Conservation (phyloP, 2,888 invertebrate species). For the Leptopilina myrica region DNA sequence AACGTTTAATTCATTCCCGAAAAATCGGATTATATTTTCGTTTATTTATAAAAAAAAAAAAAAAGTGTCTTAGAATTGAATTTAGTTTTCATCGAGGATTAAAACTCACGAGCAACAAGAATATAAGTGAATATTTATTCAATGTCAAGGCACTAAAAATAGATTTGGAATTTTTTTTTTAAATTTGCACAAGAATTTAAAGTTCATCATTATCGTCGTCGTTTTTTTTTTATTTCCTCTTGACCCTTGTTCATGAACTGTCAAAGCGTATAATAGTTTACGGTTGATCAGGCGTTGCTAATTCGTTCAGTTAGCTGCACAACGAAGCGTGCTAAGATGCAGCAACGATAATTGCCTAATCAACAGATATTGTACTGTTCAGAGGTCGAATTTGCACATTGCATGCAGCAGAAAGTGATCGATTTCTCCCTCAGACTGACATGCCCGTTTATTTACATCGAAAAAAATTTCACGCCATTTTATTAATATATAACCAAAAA, state of each 20-base stretch:
- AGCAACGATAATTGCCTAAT: slow-evolving; percentile 35
- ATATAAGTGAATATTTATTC: not conserved
- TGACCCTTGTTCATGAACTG: slow-evolving; percentile 23
- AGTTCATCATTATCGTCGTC: not conserved
- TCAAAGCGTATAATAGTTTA: slow-evolving; percentile 24
- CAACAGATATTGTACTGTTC: slow-evolving; percentile 29
- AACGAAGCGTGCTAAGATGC: slow-evolving; percentile 33
- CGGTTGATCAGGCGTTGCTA: slow-evolving; percentile 17
- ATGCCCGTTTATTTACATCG: not conserved
- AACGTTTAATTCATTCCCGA: too few species aligned
- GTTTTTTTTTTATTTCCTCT: not conserved
- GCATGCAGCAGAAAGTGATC: not conserved
- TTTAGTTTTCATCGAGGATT: too few species aligned
- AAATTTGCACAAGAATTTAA: not conserved
- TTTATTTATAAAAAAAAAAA: too few species aligned
- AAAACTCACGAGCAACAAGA: not conserved
- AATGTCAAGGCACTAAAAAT: not conserved
- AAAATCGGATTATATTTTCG: too few species aligned
- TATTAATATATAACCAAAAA: not conserved
- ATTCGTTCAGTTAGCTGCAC: slow-evolving; percentile 34
- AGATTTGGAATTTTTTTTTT: not conserved
- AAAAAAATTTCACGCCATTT: slow-evolving; percentile 1
- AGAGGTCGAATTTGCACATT: slow-evolving; percentile 17
- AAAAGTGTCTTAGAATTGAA: too few species aligned
- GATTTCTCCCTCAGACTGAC: not conserved